Evolutionary conservation across 2,113 vertebrate species (phyloP).

Genomic region (Gallinago media): DNA sequence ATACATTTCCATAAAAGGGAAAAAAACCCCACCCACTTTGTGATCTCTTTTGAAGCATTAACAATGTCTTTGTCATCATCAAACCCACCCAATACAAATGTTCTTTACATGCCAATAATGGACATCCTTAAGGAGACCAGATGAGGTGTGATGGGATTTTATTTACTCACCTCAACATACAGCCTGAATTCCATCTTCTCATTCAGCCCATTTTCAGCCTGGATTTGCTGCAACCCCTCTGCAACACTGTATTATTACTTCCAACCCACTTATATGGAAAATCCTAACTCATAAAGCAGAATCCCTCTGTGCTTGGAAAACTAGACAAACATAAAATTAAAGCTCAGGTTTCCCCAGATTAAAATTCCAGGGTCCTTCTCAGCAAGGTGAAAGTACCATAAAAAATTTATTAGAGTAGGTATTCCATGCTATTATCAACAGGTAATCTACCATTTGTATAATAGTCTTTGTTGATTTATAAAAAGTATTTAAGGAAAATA

Average conservation of each 20-base stretch:
- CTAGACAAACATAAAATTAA: neutral
- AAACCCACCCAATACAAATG: neutral
- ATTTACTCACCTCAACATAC: neutral
- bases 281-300: neutral
- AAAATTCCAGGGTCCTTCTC: neutral
- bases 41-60: neutral
- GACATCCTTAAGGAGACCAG: neutral
- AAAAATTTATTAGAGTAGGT: neutral
- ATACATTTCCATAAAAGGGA: neutral
- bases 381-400: neutral
- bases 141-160: neutral
- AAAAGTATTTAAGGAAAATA: neutral
- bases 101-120: neutral
- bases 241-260: neutral
- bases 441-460: neutral
- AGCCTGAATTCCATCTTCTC: neutral
- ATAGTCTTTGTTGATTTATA: neutral
- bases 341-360: neutral
- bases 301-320: neutral
- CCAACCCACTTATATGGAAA: neutral
- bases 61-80: neutral
- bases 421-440: neutral
- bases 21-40: neutral
- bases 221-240: neutral
- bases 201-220: neutral